Percentiles rank a stretch among this genome's conserved stretches.
These are phyloP conservation scores for Theristicus caerulescens DNA, from an alignment of 2,113 vertebrate genomes.

Conservation along the genomic window DNA sequence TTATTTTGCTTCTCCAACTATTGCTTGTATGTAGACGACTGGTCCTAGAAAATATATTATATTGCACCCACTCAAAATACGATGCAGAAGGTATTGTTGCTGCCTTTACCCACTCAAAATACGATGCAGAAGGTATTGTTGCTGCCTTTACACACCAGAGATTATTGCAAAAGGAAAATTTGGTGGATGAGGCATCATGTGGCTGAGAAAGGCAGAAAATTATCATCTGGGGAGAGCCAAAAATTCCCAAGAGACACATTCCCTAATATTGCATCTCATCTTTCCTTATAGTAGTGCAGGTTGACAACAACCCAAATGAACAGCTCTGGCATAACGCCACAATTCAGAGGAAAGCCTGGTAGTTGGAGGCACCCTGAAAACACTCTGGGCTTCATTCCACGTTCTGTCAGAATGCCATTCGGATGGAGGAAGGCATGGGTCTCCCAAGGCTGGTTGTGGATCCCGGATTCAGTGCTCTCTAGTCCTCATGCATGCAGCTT, in stretches of 20 bases:
- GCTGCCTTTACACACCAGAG: background rate
- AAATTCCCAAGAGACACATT: background rate
- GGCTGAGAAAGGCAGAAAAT: background rate
- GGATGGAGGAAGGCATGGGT: background rate
- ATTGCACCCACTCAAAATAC: background rate
- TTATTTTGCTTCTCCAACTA: background rate
- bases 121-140: background rate
- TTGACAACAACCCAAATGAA: background rate
- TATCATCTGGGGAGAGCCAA: background rate
- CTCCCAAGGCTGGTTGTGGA: background rate
- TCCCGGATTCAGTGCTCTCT: background rate
- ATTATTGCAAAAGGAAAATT: background rate
- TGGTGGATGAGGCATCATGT: background rate
- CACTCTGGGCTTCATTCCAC: conserved; percentile 24
- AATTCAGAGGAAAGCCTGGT: conserved; percentile 21
- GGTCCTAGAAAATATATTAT: background rate
- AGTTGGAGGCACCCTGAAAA: background rate
- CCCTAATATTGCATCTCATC: background rate
- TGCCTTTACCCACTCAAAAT: background rate
- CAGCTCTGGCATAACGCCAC: conserved; percentile 9
- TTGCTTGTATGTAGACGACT: background rate
- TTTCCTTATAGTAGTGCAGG: background rate
- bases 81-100: background rate
- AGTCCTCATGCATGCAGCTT: background rate
- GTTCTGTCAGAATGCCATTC: background rate